Evolutionary conservation across 2,888 invertebrate genomes (phyloP).

Genomic region (Magallana nippona): DNA sequence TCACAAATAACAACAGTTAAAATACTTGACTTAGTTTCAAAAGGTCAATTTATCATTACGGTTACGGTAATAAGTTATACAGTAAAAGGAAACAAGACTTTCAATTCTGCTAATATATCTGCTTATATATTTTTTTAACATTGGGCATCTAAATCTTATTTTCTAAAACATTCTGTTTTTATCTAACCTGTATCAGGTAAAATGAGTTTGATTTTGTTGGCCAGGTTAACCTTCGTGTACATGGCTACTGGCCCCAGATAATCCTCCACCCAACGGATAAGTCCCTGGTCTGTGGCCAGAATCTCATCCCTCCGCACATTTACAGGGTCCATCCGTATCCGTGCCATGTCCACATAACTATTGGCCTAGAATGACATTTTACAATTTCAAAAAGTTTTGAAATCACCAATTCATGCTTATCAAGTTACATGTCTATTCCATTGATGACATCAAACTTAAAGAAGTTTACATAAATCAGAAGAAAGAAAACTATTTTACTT

Average conservation of each 20-base stretch:
- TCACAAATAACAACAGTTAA: no score
- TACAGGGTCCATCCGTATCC: constrained; percentile 73
- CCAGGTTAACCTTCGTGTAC: constrained; percentile 72
- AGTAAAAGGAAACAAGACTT: no score
- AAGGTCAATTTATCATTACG: no score
- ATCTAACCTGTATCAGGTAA: constrained; percentile 67
- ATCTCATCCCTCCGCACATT: constrained; percentile 72
- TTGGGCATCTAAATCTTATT: no score
- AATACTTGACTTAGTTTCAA: no score
- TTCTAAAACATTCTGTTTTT: no score
- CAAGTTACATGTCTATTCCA: neutral
- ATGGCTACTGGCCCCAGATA: constrained; percentile 75
- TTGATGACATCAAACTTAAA: neutral
- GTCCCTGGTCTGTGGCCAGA: constrained; percentile 65
- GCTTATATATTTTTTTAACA: no score
- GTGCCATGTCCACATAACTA: constrained; percentile 65
- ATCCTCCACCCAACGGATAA: constrained; percentile 74
- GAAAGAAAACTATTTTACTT: no score
- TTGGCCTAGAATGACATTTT: constrained; percentile 57
- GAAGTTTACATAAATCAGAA: no score
- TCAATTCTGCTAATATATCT: no score
- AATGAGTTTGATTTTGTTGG: constrained; percentile 73
- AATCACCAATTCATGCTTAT: neutral
- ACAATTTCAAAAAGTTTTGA: neutral
- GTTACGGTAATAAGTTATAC: no score